A percentile compares a stretch with the other conserved stretches of the same genome.
These are phyloP conservation scores for Halcyon chelicuti DNA, from an alignment of 2,797 vertebrate genomes.

Conservation along the genomic window DNA sequence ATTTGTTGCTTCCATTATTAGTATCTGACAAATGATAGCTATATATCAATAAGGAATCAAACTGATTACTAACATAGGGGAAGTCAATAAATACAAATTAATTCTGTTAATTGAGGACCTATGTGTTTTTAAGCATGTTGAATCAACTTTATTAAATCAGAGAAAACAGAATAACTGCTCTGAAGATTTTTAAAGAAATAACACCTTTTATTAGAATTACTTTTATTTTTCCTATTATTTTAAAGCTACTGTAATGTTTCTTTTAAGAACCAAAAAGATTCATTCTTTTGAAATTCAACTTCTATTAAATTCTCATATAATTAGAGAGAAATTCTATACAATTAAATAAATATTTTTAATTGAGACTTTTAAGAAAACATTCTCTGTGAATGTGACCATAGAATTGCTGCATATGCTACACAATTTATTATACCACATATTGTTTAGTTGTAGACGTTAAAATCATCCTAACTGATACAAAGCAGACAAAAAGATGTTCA, in stretches of 20 bases:
- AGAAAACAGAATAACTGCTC: not conserved
- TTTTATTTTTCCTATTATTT: not conserved
- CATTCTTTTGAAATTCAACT: not conserved
- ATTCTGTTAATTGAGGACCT: not conserved
- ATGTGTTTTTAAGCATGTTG: not conserved
- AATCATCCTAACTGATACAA: not conserved
- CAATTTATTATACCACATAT: not conserved
- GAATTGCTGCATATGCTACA: not conserved
- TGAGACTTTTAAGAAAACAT: not conserved
- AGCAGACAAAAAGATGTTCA: not conserved
- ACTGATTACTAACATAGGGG: not conserved
- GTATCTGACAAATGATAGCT: not conserved
- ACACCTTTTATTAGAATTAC: fast-evolving
- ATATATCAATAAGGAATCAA: not conserved
- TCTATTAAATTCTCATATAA: not conserved
- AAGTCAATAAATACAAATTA: not conserved
- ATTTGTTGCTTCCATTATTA: not conserved
- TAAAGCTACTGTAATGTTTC: not conserved
- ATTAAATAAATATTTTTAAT: not conserved
- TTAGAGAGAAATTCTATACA: not conserved
- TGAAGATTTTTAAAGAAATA: not conserved
- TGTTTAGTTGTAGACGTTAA: not conserved
- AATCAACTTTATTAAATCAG: not conserved
- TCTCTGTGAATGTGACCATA: not conserved
- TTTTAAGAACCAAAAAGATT: not conserved